Percentiles rank a stretch among this genome's conserved stretches.
Conservation (phyloP, 2,888 invertebrate species). For the Dasypolia templi region DNA sequence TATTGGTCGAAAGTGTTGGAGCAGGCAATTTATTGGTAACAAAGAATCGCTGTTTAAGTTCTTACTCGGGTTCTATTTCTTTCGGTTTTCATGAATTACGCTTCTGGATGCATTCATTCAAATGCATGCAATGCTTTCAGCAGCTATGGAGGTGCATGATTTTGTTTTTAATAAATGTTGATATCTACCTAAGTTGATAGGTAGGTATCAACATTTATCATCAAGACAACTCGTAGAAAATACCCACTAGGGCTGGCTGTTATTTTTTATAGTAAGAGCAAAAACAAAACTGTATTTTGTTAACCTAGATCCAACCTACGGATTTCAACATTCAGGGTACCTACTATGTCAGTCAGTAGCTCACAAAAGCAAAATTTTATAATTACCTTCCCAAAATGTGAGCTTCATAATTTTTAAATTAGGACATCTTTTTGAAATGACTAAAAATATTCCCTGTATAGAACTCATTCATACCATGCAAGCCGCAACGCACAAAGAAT, state of each 20-base stretch:
- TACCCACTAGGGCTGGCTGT: no score
- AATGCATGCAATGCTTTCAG: conserved; percentile 20
- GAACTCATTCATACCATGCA: conserved; percentile 83
- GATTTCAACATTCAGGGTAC: neutral
- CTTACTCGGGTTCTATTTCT: neutral
- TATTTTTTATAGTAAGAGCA: no score
- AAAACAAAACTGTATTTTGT: no score
- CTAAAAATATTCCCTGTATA: conserved; percentile 67
- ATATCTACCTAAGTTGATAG: no score
- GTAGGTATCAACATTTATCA: no score
- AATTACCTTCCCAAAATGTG: conserved; percentile 24
- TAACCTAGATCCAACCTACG: conserved; percentile 16
- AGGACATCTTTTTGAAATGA: conserved; percentile 51
- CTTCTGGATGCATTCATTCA: conserved; percentile 1
- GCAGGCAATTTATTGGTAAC: neutral
- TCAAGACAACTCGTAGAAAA: no score
- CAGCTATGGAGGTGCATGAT: neutral
- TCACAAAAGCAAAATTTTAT: conserved; percentile 3
- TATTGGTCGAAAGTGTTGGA: conserved; percentile 22
- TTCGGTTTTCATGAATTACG: neutral
- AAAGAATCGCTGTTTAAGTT: neutral
- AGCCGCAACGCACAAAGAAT: conserved; percentile 83
- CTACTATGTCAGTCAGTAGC: conserved; percentile 5
- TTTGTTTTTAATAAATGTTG: neutral
- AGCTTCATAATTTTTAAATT: conserved; percentile 50